Conservation (phyloP, 2,888 invertebrate species). For the Eueremaeus valkanovi region DNA sequence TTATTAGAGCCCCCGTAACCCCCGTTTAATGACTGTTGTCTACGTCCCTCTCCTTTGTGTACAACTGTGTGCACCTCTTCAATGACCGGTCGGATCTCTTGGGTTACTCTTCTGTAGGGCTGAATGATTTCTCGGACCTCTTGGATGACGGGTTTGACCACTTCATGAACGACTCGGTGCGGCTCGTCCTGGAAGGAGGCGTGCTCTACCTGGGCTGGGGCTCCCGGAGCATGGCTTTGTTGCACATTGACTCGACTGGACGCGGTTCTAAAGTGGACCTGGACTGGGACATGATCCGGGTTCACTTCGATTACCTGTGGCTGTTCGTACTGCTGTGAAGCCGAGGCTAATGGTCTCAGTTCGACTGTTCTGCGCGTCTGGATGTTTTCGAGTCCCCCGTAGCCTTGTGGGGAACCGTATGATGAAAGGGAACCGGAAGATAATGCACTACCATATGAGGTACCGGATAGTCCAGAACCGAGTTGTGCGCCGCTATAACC, state of each 20-base stretch:
- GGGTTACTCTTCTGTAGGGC: slow-evolving; percentile 38
- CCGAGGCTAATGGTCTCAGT: not conserved
- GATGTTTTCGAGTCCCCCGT: not conserved
- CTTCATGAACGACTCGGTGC: slow-evolving; percentile 37
- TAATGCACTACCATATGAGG: not conserved
- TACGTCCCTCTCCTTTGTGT: slow-evolving; percentile 37
- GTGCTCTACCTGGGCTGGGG: slow-evolving; percentile 31
- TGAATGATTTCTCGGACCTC: slow-evolving; percentile 40
- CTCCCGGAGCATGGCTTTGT: slow-evolving; percentile 28
- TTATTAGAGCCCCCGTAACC: not conserved
- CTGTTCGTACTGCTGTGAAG: not conserved
- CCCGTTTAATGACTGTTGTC: slow-evolving; percentile 18
- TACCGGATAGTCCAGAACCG: not conserved
- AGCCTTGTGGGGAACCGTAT: too few relatives aligned
- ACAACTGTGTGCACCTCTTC: slow-evolving; percentile 40
- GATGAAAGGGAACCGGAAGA: not conserved
- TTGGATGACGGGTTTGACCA: slow-evolving; percentile 40
- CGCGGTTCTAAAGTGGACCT: slow-evolving; percentile 37
- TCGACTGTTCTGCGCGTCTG: not conserved
- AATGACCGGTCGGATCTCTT: slow-evolving; percentile 40
- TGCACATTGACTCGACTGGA: slow-evolving; percentile 39
- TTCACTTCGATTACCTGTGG: slow-evolving; percentile 38
- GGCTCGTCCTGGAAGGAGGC: slow-evolving; percentile 40
- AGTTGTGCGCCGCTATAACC: not conserved
- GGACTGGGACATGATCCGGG: slow-evolving; percentile 36